A percentile compares a stretch with the other conserved stretches of the same genome.
phyloP scores from a whole-genome alignment of 2,797 vertebrate genomes.

The Hozukius guyotensis region DNA sequence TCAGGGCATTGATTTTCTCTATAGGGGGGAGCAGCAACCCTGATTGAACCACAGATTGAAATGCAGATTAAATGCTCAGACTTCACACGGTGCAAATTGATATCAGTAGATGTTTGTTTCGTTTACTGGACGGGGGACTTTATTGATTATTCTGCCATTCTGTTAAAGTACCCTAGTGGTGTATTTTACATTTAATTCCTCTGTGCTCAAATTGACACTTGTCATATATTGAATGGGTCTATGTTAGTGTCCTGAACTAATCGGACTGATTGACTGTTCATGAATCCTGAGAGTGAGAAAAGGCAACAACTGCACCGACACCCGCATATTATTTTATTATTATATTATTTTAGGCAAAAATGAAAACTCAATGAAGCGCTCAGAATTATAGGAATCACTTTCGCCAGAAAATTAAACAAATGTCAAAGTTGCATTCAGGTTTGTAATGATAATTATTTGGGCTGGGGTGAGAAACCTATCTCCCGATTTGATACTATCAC shows the following conservation, averaged over 20 bases:
- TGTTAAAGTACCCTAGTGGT: neutral
- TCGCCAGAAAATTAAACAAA: too few species aligned
- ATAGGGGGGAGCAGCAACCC: constrained; percentile 12
- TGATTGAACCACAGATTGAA: constrained; percentile 32
- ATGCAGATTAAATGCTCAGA: neutral
- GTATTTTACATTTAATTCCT: neutral
- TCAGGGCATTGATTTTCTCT: constrained; percentile 41
- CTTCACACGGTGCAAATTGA: constrained; percentile 10
- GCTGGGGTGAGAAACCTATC: too few species aligned
- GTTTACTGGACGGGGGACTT: neutral
- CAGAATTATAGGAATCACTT: too few species aligned
- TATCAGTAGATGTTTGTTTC: neutral
- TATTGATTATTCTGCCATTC: constrained; percentile 15
- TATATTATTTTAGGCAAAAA: too few species aligned
- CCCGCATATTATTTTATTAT: too few species aligned
- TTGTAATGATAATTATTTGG: too few species aligned
- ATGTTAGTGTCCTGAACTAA: too few species aligned
- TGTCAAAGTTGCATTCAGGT: too few species aligned
- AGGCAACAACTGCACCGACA: neutral
- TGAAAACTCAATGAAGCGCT: too few species aligned
- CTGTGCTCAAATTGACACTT: neutral
- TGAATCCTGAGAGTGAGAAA: neutral
- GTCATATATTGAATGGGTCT: neutral
- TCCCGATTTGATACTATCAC: too few species aligned
- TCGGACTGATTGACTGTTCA: too few species aligned